Base-by-base conservation (phyloP, 2,888 invertebrate genomes). In the Stictocephala bisonia region DNA sequence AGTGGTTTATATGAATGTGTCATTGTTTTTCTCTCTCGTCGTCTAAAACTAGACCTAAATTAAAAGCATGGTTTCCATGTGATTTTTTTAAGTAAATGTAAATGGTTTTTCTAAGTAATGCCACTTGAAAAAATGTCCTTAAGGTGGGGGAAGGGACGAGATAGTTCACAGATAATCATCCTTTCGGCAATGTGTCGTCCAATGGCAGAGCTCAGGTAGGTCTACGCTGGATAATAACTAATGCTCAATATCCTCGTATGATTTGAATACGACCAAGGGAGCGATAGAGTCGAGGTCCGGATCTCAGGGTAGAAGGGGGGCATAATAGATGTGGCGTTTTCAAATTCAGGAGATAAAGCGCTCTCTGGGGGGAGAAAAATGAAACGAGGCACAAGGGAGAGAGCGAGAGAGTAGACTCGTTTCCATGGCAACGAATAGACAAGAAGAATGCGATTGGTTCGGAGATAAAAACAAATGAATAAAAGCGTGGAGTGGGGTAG, bases 381-480 rank as follows among this genome's bases (percentile, higher is more conserved):
- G 70, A 71, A 71, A 71, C 56, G 56, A 41, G 70, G 41, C 56
- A 58, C 70, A 26, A 71, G 70, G 58, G 70, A 71, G 70, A 44
- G 58, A 40, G 70, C 20, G 70, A 58, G 70, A 31, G 48, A 22
- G 40, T 4, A n/a, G 48, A 71, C 53, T 24, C 41, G 70, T 71
- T 53, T 27, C 29, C 58, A 71, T 71, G 48, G 70, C 70, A 44
- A 71, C 70, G 70, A 44, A 58, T 71, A 71, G 70, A 71, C 41
- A 44, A 71, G 70, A 71, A 71, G 70, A 71, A 71, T 71, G 70
- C 70, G 70, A 71, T 71, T 71, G 70, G 70, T 71, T 71, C 70
- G 48, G 58, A 71, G 70, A 71, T 58, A 71, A 71, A 71, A 71
- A 71, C 56, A 71, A 71, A 71, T 71, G 70, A 71, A 71, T 71